Conservation (phyloP, 2,888 invertebrate genomes). For the Smittia aterrima region DNA sequence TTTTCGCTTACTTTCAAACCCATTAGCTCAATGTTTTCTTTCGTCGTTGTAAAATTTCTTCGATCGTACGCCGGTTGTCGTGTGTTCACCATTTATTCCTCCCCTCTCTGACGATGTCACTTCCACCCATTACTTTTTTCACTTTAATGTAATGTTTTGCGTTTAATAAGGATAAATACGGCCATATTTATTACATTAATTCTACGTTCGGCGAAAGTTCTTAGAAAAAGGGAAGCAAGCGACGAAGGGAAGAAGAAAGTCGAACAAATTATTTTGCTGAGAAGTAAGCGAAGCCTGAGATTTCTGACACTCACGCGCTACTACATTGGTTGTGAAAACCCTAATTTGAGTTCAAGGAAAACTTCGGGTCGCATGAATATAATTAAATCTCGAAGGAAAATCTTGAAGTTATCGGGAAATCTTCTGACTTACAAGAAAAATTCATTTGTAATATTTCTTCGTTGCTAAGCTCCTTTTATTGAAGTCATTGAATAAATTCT, state of each 20-base stretch:
- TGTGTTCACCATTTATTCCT: conserved; percentile 1
- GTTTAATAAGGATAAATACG: conserved; percentile 29
- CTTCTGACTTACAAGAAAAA: no score
- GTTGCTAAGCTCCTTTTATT: background rate
- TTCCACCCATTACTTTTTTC: conserved; percentile 28
- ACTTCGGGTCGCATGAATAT: no score
- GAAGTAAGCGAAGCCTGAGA: background rate
- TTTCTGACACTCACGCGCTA: background rate
- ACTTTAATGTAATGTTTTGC: conserved; percentile 30
- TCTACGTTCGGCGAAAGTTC: background rate
- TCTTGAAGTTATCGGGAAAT: no score
- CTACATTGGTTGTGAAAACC: no score
- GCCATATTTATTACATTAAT: conserved; percentile 20
- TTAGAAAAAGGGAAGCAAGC: background rate
- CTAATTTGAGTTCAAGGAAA: no score
- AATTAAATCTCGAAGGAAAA: no score
- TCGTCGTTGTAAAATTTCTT: background rate
- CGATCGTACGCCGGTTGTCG: background rate
- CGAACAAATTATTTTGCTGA: background rate
- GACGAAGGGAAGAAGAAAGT: background rate
- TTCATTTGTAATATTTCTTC: no score
- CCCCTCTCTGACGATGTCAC: conserved; percentile 13
- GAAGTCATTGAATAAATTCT: no score
- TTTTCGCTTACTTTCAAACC: conserved; percentile 1
- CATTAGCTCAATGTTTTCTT: background rate